These are phyloP conservation scores for Phlogophora meticulosa DNA, from an alignment of 2,888 invertebrate genomes.

Conservation along the genomic window DNA sequence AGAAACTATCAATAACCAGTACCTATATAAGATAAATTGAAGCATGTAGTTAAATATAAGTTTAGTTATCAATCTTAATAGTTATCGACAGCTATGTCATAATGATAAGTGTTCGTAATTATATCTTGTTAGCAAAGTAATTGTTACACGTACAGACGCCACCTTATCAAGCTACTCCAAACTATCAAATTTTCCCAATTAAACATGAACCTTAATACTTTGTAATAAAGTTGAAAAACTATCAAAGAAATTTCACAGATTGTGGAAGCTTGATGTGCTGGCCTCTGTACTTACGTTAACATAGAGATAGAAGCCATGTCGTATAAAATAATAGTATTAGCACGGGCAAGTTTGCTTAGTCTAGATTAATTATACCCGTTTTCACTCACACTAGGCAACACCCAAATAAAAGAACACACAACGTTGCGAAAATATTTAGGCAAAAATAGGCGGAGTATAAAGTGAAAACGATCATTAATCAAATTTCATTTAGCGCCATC, in stretches of 20 bases:
- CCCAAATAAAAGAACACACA: too few species aligned
- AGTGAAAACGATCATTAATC: too few species aligned
- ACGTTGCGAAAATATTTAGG: too few species aligned
- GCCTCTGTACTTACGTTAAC: slow-evolving; percentile 31
- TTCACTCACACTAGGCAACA: background rate
- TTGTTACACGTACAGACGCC: background rate
- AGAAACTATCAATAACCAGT: too few species aligned
- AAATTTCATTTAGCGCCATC: too few species aligned
- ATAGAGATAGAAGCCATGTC: background rate
- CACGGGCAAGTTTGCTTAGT: background rate
- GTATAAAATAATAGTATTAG: background rate
- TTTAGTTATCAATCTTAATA: slow-evolving; percentile 30
- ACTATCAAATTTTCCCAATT: too few species aligned
- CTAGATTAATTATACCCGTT: background rate
- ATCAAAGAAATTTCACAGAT: too few species aligned
- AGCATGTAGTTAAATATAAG: background rate
- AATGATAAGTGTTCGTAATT: slow-evolving; percentile 32
- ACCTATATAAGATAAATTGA: background rate
- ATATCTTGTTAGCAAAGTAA: slow-evolving; percentile 27
- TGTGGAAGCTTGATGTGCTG: too few species aligned
- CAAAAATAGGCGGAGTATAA: too few species aligned
- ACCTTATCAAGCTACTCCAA: too few species aligned
- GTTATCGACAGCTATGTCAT: slow-evolving; percentile 15
- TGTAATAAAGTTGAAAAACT: too few species aligned
- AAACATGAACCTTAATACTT: too few species aligned